phyloP scores from a whole-genome alignment of 2,797 vertebrate species.

The Centropyge bicolor region DNA sequence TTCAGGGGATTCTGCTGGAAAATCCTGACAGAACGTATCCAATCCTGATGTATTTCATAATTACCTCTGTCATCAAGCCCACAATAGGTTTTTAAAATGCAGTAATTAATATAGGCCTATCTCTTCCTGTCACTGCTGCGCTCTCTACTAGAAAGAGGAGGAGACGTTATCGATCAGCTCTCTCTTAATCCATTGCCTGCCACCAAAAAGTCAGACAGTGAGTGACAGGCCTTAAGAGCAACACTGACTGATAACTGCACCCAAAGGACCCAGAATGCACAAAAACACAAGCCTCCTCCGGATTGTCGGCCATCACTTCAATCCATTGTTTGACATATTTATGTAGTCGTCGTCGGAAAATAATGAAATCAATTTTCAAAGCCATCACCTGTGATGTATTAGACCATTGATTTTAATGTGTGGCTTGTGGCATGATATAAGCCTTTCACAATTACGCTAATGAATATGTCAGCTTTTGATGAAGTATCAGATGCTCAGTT shows the following conservation, averaged over 20 bases:
- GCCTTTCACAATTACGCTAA: constrained; percentile 80
- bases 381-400: constrained; percentile 74
- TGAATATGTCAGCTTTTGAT: constrained; percentile 82
- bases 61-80: constrained; percentile 37
- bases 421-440: constrained; percentile 69
- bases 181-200: constrained; percentile 10
- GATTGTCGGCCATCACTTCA: constrained; percentile 20
- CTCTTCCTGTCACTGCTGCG: background rate
- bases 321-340: constrained; percentile 67
- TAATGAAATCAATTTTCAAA: constrained; percentile 76
- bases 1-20: constrained; percentile 11
- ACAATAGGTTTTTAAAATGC: constrained; percentile 4
- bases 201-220: constrained; percentile 23
- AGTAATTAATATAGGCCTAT: constrained; percentile 3
- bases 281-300: background rate
- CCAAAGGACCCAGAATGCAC: constrained; percentile 8
- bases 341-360: constrained; percentile 71
- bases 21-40: background rate
- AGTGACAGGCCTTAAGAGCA: constrained; percentile 9
- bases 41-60: constrained; percentile 11
- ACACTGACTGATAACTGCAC: constrained; percentile 21
- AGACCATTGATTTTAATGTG: constrained; percentile 75
- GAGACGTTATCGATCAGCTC: constrained; percentile 24
- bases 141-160: background rate
- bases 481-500: constrained; percentile 65